Conservation (phyloP, 1,140 invertebrate genomes). For the Drosophila biarmipes region DNA sequence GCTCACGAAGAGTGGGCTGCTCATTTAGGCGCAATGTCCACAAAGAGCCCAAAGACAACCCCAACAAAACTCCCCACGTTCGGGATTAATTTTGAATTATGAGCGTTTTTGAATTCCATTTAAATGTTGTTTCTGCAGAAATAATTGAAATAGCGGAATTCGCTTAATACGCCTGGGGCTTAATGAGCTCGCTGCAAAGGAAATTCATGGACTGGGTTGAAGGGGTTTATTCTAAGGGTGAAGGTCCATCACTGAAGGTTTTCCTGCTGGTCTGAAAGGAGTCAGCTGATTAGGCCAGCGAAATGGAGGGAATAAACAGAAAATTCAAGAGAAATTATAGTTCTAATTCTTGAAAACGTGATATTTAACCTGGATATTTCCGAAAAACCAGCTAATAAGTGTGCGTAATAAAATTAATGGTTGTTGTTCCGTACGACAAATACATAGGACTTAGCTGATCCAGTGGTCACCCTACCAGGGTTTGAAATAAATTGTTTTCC, state of each 20-base stretch:
- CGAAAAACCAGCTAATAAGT: too few relatives aligned
- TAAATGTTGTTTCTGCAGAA: slow-evolving; percentile 53
- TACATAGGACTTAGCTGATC: too few relatives aligned
- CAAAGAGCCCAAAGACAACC: slow-evolving; percentile 26
- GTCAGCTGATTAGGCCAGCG: slow-evolving; percentile 25
- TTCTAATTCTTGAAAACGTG: background rate
- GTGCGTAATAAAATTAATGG: too few relatives aligned
- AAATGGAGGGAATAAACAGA: background rate
- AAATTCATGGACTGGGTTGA: background rate
- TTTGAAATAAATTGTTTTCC: background rate
- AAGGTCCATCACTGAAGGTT: slow-evolving; percentile 6
- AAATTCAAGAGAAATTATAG: background rate
- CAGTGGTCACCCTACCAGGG: too few relatives aligned
- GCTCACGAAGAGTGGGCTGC: slow-evolving; percentile 47
- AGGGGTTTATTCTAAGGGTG: background rate
- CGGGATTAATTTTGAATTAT: slow-evolving; percentile 78
- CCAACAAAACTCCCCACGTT: slow-evolving; percentile 13
- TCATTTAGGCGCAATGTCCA: slow-evolving; percentile 75
- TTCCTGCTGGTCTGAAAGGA: background rate
- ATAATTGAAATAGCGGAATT: slow-evolving; percentile 61
- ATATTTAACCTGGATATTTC: too few relatives aligned
- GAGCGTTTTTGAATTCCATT: slow-evolving; percentile 73
- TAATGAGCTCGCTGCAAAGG: slow-evolving; percentile 53
- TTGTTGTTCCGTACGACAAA: too few relatives aligned
- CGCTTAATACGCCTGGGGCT: slow-evolving; percentile 70